These are phyloP conservation scores for Ctenicera cuprea DNA, from an alignment of 2,888 invertebrate species.

Conservation along the genomic window DNA sequence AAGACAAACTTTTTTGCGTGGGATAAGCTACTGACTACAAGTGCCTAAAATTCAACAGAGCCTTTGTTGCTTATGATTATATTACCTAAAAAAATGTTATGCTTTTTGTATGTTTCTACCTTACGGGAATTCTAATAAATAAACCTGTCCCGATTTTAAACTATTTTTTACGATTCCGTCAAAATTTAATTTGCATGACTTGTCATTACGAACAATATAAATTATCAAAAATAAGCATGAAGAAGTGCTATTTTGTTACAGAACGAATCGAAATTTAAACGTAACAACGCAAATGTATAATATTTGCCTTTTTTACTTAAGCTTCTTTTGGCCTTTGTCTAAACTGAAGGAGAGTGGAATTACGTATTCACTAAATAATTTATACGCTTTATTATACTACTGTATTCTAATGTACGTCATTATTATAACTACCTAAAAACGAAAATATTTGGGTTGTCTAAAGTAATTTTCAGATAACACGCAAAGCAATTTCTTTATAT, in stretches of 20 bases:
- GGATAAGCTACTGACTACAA: conserved; percentile 1
- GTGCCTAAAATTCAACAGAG: neutral
- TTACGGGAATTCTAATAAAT: neutral
- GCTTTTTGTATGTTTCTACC: too few species aligned
- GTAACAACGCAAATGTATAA: too few species aligned
- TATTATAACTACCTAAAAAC: conserved; percentile 6
- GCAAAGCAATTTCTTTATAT: neutral
- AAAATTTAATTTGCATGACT: too few species aligned
- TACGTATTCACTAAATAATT: conserved; percentile 1
- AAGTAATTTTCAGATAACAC: neutral
- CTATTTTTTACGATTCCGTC: too few species aligned
- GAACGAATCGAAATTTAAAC: too few species aligned
- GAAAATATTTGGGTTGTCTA: neutral
- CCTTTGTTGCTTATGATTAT: neutral
- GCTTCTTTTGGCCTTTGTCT: neutral
- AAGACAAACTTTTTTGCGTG: conserved; percentile 1
- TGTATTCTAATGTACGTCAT: conserved; percentile 1
- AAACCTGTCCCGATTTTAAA: too few species aligned
- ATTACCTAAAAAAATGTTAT: too few species aligned
- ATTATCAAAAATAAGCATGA: too few species aligned
- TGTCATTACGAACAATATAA: too few species aligned
- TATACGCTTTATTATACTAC: neutral
- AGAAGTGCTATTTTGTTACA: too few species aligned
- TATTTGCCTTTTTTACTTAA: too few species aligned
- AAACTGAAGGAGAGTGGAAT: neutral